A percentile compares a stretch with the other conserved stretches of the same genome.
phyloP scores from a whole-genome alignment of 2,888 invertebrate genomes.

The Digitonthophagus gazella region DNA sequence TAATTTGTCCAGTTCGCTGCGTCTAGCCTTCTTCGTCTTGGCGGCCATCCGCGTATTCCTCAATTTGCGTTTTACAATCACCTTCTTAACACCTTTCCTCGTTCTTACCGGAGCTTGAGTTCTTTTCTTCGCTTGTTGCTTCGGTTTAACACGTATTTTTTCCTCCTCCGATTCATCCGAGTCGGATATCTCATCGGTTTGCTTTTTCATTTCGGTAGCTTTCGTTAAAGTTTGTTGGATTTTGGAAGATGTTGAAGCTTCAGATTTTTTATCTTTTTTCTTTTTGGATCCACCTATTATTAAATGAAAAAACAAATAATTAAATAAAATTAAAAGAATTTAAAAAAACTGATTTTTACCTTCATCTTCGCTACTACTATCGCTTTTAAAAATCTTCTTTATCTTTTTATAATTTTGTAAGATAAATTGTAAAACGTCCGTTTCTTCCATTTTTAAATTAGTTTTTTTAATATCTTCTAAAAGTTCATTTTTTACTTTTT shows the following conservation, averaged over 20 bases:
- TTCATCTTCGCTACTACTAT: constrained; percentile 25
- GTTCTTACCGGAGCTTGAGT: not conserved
- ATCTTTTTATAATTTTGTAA: constrained; percentile 26
- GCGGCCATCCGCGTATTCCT: not conserved
- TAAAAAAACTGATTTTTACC: too few species aligned
- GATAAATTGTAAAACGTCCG: constrained; percentile 21
- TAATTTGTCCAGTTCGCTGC: constrained; percentile 61
- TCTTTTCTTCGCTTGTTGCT: not conserved
- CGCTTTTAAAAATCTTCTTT: constrained; percentile 25
- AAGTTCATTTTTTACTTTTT: constrained; percentile 25
- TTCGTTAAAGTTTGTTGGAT: constrained; percentile 13
- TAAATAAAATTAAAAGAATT: too few species aligned
- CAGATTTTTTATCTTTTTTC: constrained; percentile 20
- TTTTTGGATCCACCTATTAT: constrained; percentile 19
- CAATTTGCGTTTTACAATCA: too few species aligned
- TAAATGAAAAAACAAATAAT: too few species aligned
- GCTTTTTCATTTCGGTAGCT: not conserved
- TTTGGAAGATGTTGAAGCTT: constrained; percentile 12
- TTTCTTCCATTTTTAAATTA: constrained; percentile 23
- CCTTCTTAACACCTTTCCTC: not conserved
- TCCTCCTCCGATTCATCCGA: constrained; percentile 34
- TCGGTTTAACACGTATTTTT: constrained; percentile 27
- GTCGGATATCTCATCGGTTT: not conserved
- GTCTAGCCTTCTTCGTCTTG: constrained; percentile 38
- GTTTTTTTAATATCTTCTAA: constrained; percentile 20